These are phyloP conservation scores for Hybos culiciformis DNA, from an alignment of 2,888 invertebrate species.

Conservation along the genomic window DNA sequence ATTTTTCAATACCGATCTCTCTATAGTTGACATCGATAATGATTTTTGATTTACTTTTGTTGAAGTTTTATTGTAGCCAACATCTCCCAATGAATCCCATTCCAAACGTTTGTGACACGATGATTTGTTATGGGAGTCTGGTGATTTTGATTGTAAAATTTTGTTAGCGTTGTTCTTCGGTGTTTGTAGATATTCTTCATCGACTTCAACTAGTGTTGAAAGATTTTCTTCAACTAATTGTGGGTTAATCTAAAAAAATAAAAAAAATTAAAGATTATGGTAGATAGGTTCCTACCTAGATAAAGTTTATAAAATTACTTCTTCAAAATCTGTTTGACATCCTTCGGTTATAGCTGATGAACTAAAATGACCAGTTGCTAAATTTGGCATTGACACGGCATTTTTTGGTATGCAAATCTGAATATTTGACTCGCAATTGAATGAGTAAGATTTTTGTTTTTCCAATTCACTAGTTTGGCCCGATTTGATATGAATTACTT, in stretches of 20 bases:
- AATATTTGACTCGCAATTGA: constrained; percentile 10
- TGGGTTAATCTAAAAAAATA: neutral
- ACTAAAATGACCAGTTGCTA: neutral
- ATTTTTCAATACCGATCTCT: constrained; percentile 28
- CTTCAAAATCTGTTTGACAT: constrained; percentile 5
- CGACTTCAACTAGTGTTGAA: neutral
- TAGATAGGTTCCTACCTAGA: neutral
- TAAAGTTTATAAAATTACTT: neutral
- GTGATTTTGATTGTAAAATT: constrained; percentile 43
- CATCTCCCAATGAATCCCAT: constrained; percentile 81
- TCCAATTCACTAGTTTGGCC: too few relatives aligned
- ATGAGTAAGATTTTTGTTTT: neutral
- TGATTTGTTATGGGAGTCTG: constrained; percentile 60
- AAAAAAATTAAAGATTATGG: neutral
- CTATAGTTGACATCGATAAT: constrained; percentile 20
- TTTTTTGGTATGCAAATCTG: constrained; percentile 3
- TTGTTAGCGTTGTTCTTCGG: constrained; percentile 18
- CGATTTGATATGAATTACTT: too few relatives aligned
- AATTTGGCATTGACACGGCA: constrained; percentile 2
- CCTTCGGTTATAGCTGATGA: constrained; percentile 7
- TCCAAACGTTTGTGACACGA: constrained; percentile 52
- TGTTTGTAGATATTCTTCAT: constrained; percentile 9
- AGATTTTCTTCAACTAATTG: neutral
- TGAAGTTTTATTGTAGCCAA: constrained; percentile 56
- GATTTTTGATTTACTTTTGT: constrained; percentile 36